Evolutionary conservation across 1,140 invertebrate species (phyloP).

Genomic region (Drosophila arizonae): DNA sequence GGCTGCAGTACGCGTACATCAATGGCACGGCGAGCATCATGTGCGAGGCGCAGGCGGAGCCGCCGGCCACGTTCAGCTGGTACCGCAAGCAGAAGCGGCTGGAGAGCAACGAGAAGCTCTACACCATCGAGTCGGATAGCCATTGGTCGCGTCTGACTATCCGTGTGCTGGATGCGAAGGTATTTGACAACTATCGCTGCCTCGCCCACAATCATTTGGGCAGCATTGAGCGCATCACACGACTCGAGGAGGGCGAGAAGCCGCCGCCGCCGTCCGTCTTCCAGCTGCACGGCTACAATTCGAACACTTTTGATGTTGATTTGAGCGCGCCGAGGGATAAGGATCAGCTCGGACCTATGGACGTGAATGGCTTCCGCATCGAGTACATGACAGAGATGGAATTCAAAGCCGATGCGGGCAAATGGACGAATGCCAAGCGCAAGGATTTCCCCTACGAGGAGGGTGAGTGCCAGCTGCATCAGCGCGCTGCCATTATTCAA

Average conservation of each 20-base stretch:
- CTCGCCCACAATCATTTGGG: slow-evolving; percentile 84
- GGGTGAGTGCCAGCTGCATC: slow-evolving; percentile 56
- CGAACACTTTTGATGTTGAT: slow-evolving; percentile 82
- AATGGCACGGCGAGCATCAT: slow-evolving; percentile 84
- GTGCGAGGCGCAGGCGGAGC: slow-evolving; percentile 85
- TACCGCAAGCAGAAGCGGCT: slow-evolving; percentile 79
- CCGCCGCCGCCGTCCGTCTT: slow-evolving; percentile 82
- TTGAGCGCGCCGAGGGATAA: slow-evolving; percentile 66
- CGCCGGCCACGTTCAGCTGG: slow-evolving; percentile 85
- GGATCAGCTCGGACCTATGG: slow-evolving; percentile 59
- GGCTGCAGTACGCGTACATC: slow-evolving; percentile 82
- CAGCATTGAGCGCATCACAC: slow-evolving; percentile 83
- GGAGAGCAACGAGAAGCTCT: slow-evolving; percentile 66
- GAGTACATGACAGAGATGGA: slow-evolving; percentile 77
- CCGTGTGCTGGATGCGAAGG: slow-evolving; percentile 82
- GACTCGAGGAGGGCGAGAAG: slow-evolving; percentile 83
- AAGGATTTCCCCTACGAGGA: slow-evolving; percentile 78
- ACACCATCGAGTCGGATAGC: slow-evolving; percentile 71
- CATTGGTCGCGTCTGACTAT: slow-evolving; percentile 83
- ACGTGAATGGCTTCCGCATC: slow-evolving; percentile 79
- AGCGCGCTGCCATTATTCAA: slow-evolving; percentile 1
- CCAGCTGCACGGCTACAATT: slow-evolving; percentile 79
- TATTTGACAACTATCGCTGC: slow-evolving; percentile 85
- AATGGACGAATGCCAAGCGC: slow-evolving; percentile 79
- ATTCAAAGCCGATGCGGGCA: slow-evolving; percentile 69